Evolutionary conservation across 92 coral and sea anemone genomes (phyloP), one percentile per base, ranked within the genome.

Genomic region (Pocillopora grandis): DNA sequence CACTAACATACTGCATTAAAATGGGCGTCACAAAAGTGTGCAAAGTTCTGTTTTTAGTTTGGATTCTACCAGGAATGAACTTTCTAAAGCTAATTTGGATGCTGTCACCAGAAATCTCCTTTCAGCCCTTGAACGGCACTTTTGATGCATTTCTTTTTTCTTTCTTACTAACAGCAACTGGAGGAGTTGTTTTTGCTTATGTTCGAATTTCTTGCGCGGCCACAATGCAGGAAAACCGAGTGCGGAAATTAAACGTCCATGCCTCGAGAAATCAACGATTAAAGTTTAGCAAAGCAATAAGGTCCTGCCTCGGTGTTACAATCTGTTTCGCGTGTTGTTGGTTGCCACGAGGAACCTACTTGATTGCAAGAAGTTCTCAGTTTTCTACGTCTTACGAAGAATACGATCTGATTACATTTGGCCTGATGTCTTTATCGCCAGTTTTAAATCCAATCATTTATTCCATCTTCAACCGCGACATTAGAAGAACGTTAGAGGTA

Each of bases 281-380:
- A 10, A 80, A 80, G 48, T 80, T 80, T 18, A 80, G 67, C 27
- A 86, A 86, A 65, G 89, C 89, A 20, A 79, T 86, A n/a, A 76
- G 89, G 14, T 86, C 86, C 62, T 86, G 89, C 27, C 84, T 86
- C 36, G 89, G 71, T n/a, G 89, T 86, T 9, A 86, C 89, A 16
- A 55, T 86, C 35, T 86, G 89, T 23, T 86, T 86, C 42, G 21
- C 78, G 15, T 73, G 86, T 55, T 86, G 89, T 58, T 86, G 89
- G 89, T 23, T 86, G n/a, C 89, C 89, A 1, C 19, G 89, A 11
- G 84, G 76, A 5, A 31, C 86, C 14, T 82, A 64, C 66, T 64
- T 86, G 60, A 66, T 86, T 36, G 86, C 85, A 18, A 63, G 89
- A 48, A 63, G 48, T 31, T 72, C 59, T 37, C 62, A 64, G 16